Conservation (phyloP, 2,797 vertebrate species). For the Spondyliosoma cantharus region DNA sequence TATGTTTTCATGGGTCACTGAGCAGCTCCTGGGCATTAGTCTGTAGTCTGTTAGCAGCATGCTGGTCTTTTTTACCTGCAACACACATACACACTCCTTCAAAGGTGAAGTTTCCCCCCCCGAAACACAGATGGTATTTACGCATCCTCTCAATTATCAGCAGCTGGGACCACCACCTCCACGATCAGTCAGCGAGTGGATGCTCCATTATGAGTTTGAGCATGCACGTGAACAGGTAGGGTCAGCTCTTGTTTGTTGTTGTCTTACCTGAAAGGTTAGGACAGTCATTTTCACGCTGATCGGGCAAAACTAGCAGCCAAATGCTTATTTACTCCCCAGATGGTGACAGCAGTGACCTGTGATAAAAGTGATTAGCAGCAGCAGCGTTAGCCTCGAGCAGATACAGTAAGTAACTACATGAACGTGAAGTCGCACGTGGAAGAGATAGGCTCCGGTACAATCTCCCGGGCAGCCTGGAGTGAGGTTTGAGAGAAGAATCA, state of each 20-base stretch:
- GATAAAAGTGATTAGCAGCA: constrained; percentile 44
- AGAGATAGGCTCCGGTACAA: constrained; percentile 3
- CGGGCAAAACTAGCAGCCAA: constrained; percentile 24
- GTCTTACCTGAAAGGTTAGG: constrained; percentile 30
- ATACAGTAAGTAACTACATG: background rate
- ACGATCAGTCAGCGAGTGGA: constrained; percentile 39
- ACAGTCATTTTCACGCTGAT: constrained; percentile 26
- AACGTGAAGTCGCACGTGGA: constrained; percentile 18
- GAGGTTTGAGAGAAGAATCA: constrained; percentile 25
- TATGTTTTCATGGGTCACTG: constrained; percentile 69
- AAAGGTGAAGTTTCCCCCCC: constrained; percentile 62
- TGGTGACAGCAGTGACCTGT: constrained; percentile 44
- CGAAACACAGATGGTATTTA: constrained; percentile 74
- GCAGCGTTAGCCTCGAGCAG: constrained; percentile 20
- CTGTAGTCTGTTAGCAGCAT: constrained; percentile 62
- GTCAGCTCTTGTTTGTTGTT: constrained; percentile 48
- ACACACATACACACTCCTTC: constrained; percentile 53
- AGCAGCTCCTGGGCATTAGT: constrained; percentile 64
- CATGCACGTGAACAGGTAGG: background rate
- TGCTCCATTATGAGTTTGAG: constrained; percentile 8
- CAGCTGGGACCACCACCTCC: constrained; percentile 48
- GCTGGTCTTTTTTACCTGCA: constrained; percentile 62
- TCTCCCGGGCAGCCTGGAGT: background rate
- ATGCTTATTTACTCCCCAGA: constrained; percentile 40
- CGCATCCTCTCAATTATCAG: constrained; percentile 61